These are phyloP conservation scores for Tipula unca DNA, from an alignment of 2,888 invertebrate genomes.

Conservation along the genomic window DNA sequence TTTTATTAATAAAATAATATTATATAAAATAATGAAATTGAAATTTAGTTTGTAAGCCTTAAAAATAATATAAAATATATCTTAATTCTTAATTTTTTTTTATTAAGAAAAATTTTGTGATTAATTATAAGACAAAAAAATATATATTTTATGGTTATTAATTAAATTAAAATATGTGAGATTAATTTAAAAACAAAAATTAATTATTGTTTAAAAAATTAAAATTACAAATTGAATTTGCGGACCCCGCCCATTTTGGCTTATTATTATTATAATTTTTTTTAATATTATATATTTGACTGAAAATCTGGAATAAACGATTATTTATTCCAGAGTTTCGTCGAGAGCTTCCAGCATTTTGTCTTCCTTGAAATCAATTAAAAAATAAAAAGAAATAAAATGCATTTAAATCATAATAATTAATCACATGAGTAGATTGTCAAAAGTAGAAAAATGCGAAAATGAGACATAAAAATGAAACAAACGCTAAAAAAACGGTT, in stretches of 20 bases:
- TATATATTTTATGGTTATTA: not conserved
- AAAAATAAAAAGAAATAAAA: not conserved
- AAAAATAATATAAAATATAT: not conserved
- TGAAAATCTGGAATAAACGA: not conserved
- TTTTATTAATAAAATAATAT: not conserved
- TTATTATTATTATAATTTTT: not conserved
- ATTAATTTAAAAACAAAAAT: not conserved
- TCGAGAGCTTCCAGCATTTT: not conserved
- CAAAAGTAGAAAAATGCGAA: not conserved
- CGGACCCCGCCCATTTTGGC: not conserved
- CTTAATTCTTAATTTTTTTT: constrained; percentile 2
- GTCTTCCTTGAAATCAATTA: not conserved
- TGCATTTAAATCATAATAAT: not conserved
- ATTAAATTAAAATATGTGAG: not conserved
- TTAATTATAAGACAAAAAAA: constrained; percentile 8
- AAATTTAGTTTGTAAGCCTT: not conserved
- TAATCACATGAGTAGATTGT: not conserved
- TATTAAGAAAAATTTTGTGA: constrained; percentile 8
- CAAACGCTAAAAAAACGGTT: not conserved
- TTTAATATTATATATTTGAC: not conserved
- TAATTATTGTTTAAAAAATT: not conserved
- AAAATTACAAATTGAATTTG: not conserved
- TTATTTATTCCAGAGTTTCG: not conserved
- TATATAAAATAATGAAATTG: not conserved
- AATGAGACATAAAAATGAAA: not conserved